Evolutionary conservation across 35 echinoderm and acorn worm species (phyloP), one percentile per base, ranked within the genome.

Genomic region (Lytechinus variegatus): DNA sequence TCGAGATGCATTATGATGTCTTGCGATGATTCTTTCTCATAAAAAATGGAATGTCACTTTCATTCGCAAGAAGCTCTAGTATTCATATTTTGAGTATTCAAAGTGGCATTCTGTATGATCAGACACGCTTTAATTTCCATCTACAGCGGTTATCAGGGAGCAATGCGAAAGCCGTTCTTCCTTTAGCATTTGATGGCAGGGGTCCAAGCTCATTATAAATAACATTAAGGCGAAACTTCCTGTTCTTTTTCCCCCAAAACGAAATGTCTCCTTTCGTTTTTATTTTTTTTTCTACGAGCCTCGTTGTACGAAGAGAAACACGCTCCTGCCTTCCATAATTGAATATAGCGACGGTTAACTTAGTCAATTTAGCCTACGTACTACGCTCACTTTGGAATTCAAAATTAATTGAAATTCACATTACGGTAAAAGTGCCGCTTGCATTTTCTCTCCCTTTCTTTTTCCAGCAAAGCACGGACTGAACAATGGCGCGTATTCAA

Each of bases 331-430:
- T 90, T 90, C 88, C 88, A 90, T 90, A 90, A 90, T 90, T 90
- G 88, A 90, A 90, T 90, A 90, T 90, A 90, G 88, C 52, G 88
- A 44, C 52, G 52, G 88, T 90, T 90, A 90, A 90, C 88, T 90
- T 90, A 52, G 88, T 90, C 88, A 90, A 90, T 90, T 90, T 90
- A 19, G 16, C 28, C 19, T 79, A 90, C 29, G 88, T 54, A 90
- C 29, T 90, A 90, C 88, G 88, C 52, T 90, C 88, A 54, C 88
- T 90, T 90, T 90, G 88, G 52, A 90, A 79, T 90, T 90, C 52
- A 54, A 90, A 90, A 90, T 90, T 44, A 90, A 90, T 90, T 54
- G 88, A 90, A 90, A 90, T 90, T 90, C 29, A 54, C 88, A 90
- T 90, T 90, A 90, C 28, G 88, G 88, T 90, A 90, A 90, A 79